Conservation (phyloP, 2,797 vertebrate species). For the Cyprinodon diabolis region DNA sequence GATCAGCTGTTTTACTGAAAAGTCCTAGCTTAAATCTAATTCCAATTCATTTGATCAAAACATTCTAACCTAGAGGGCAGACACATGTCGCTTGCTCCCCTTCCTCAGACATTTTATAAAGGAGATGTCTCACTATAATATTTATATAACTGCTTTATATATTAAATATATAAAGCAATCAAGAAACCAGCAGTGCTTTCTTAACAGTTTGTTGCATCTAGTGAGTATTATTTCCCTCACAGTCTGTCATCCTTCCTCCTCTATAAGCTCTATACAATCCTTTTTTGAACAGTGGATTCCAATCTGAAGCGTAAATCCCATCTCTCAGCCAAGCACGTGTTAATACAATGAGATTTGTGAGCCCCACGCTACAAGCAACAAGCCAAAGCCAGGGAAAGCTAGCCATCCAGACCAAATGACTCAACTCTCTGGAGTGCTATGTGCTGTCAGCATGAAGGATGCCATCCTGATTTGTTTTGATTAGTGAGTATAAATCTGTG, state of each 20-base stretch:
- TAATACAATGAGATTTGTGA: slow-evolving; percentile 67
- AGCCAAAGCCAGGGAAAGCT: slow-evolving; percentile 46
- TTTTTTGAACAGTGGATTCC: slow-evolving; percentile 32
- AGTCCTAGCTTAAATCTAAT: no score
- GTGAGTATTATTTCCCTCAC: slow-evolving; percentile 3
- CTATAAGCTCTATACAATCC: slow-evolving; percentile 28
- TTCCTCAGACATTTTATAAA: no score
- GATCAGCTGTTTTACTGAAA: no score
- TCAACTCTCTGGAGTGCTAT: slow-evolving; percentile 66
- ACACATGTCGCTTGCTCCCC: no score
- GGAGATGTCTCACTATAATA: no score
- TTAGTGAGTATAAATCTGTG: slow-evolving; percentile 65
- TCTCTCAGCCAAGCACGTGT: slow-evolving; percentile 33
- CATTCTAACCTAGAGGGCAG: no score
- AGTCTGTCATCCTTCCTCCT: background rate
- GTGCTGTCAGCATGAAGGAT: slow-evolving; percentile 72
- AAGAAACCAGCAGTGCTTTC: background rate
- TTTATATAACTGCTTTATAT: no score
- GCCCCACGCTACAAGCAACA: slow-evolving; percentile 59
- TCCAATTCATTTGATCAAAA: no score
- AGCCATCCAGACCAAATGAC: slow-evolving; percentile 73
- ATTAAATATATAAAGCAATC: background rate
- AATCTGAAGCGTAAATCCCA: slow-evolving; percentile 43
- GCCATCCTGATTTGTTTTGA: slow-evolving; percentile 72
- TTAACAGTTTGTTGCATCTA: background rate